Base-by-base conservation (phyloP, 1,140 invertebrate species). In the Melanaphis sacchari region DNA sequence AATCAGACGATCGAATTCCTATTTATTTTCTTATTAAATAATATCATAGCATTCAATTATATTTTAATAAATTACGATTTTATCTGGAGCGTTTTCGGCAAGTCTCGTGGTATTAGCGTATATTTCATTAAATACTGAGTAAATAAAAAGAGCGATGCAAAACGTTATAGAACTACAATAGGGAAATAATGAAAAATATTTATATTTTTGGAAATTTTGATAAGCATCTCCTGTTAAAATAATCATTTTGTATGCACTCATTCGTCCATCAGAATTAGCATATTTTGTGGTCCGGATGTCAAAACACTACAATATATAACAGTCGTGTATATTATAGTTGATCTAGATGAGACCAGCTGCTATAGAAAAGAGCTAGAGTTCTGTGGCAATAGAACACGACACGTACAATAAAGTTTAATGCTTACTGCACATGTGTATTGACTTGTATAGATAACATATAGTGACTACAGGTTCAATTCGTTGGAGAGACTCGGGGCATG, bases 291-390 rank as follows among this genome's bases (percentile, higher is more conserved):
- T n/a, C 2, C 3, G 59, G n/a, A 0, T 66, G 31, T 3, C 15
- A 66, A 5, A 66, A 15, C 15, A 1, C 31, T 76, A 15, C 4
- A n/a, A 9, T 26, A 26, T 36, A 21, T 76, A n/a, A n/a, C 59
- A 11, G 4, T 76, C 4, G 24, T 36, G 0, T 66, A 15, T 76
- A 76, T 18, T 36, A 76, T 15, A 76, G 59, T n/a, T 18, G 59
- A 15, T n/a, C 31, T 5, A n/a, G 59, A 76, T n/a, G 31, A 76
- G 1, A 18, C 15, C 59, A n/a, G 59, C n/a, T 76, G n/a, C 31
- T 76, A n/a, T 18, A 76, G 15, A n/a, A 1, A 1, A 15, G 18
- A 1, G 1, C 15, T 6, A 0, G n/a, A 18, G 4, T 76, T 4
- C 1, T 36, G 31, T 18, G 31, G 54, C 7, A 11, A 59, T 11